Conservation (phyloP, 1,140 invertebrate genomes). For the Nasonia vitripennis region DNA sequence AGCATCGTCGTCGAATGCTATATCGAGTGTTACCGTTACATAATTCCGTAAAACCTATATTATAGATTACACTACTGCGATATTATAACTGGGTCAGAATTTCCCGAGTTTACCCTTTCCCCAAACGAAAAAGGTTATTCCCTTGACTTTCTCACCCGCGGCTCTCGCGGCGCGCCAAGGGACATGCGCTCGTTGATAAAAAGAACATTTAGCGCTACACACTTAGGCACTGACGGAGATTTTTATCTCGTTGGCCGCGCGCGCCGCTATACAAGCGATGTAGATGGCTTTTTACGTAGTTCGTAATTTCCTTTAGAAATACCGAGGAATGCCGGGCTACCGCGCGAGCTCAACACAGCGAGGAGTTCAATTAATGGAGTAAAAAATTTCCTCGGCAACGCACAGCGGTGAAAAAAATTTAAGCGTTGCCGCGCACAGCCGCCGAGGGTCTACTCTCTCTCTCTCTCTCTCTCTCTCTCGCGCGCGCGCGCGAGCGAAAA, state of each 20-base stretch:
- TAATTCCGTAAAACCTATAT: no score
- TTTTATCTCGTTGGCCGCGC: slow-evolving; percentile 45
- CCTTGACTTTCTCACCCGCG: background rate
- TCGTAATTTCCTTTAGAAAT: slow-evolving; percentile 51
- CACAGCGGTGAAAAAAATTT: slow-evolving; percentile 42
- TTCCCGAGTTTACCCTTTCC: background rate
- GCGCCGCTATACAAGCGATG: slow-evolving; percentile 31
- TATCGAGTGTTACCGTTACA: no score
- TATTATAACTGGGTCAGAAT: background rate
- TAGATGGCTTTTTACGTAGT: slow-evolving; percentile 47
- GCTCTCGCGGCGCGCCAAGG: background rate
- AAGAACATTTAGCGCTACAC: slow-evolving; percentile 41
- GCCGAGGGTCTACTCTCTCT: slow-evolving; percentile 28
- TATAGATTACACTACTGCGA: no score
- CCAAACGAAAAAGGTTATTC: slow-evolving; percentile 21
- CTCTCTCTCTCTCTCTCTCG: no score
- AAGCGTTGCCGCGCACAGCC: slow-evolving; percentile 21
- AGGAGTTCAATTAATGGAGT: slow-evolving; percentile 50
- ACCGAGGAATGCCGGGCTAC: slow-evolving; percentile 39
- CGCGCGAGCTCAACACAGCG: slow-evolving; percentile 4
- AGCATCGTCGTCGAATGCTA: no score
- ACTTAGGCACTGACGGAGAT: slow-evolving; percentile 30
- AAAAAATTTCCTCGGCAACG: slow-evolving; percentile 35
- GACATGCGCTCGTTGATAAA: slow-evolving; percentile 32
- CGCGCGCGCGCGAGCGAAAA: slow-evolving; percentile 3